Percentiles rank a stretch among this genome's conserved stretches.
phyloP scores from a whole-genome alignment of 2,888 invertebrate species.

The Eristalis pertinax region DNA sequence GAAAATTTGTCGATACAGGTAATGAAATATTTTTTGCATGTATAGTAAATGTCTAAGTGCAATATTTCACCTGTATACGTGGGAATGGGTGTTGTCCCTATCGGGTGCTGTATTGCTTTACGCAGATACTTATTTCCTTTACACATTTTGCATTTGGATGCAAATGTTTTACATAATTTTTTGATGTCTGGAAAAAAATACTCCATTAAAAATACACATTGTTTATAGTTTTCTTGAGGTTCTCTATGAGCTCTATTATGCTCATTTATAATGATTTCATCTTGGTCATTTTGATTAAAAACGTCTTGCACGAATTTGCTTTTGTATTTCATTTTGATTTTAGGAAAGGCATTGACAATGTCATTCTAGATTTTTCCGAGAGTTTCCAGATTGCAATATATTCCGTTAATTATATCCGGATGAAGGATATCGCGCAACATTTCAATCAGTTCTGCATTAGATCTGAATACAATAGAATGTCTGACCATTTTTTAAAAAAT shows the following conservation, averaged over 20 bases:
- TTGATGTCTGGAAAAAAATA: neutral
- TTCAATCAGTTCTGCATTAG: no score
- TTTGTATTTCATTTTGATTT: neutral
- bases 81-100: neutral
- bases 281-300: neutral
- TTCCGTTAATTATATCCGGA: no score
- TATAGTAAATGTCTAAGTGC: no score
- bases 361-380: neutral
- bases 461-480: no score
- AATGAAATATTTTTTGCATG: no score
- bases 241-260: neutral
- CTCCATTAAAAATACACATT: no score
- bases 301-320: neutral
- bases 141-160: neutral
- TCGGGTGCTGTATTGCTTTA: neutral
- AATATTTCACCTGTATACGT: neutral
- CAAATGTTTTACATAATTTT: neutral
- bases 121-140: no score
- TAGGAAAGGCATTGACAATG: neutral
- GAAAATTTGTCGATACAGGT: no score
- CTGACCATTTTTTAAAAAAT: no score
- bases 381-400: no score
- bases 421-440: no score
- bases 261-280: neutral
- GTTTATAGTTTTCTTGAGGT: no score